Evolutionary conservation across 2,888 invertebrate genomes (phyloP).

Genomic region (Callimorpha dominula): DNA sequence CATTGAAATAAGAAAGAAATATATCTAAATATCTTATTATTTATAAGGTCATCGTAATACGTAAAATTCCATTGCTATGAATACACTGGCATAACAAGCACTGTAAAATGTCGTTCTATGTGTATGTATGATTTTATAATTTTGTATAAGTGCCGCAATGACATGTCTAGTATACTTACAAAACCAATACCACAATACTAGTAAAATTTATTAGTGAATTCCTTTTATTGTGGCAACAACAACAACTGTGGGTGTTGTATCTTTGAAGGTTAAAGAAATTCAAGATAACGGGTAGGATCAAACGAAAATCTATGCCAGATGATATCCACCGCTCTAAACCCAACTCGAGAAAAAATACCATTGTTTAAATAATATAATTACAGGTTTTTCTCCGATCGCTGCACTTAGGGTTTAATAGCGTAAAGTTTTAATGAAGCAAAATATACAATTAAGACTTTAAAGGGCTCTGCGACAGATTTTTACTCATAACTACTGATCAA

Average conservation of each 20-base stretch:
- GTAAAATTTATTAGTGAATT: not conserved
- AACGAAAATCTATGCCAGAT: not conserved
- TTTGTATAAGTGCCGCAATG: not conserved
- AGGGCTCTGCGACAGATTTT: too few species aligned
- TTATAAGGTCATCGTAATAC: conserved; percentile 8
- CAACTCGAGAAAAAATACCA: not conserved
- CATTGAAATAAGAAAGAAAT: not conserved
- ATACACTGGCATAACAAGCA: conserved; percentile 13
- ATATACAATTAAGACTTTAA: too few species aligned
- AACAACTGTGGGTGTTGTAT: too few species aligned
- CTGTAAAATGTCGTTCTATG: not conserved
- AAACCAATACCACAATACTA: not conserved
- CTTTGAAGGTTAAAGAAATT: not conserved
- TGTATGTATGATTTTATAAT: not conserved
- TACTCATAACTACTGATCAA: conserved; percentile 1
- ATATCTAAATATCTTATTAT: conserved; percentile 11
- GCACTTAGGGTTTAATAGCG: too few species aligned
- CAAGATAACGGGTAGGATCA: not conserved
- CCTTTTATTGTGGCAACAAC: too few species aligned
- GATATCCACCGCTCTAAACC: not conserved
- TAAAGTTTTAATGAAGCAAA: not conserved
- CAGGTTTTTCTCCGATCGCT: not conserved
- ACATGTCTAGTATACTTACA: not conserved
- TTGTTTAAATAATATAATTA: not conserved
- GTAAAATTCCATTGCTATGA: conserved; percentile 15